Conservation (phyloP, 2,888 invertebrate species). For the Drosophila quinaria region DNA sequence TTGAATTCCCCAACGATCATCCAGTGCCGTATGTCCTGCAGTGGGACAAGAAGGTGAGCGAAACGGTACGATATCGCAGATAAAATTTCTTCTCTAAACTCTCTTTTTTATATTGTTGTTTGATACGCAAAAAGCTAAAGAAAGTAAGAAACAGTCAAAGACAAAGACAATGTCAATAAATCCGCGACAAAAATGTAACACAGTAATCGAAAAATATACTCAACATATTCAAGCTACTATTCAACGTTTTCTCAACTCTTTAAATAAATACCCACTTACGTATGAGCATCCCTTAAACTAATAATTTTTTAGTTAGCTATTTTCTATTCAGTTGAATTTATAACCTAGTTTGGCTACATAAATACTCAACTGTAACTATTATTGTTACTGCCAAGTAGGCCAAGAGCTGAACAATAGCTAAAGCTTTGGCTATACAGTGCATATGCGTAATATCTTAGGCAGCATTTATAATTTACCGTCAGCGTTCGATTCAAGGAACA, state of each 20-base stretch:
- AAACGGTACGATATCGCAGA: conserved; percentile 94
- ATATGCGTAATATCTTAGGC: conserved; percentile 48
- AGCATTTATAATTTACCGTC: conserved; percentile 29
- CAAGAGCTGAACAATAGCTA: conserved; percentile 20
- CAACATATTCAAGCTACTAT: conserved; percentile 42
- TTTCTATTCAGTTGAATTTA: conserved; percentile 23
- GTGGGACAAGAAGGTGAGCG: conserved; percentile 99
- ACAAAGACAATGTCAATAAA: conserved; percentile 44
- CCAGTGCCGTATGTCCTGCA: conserved; percentile 99
- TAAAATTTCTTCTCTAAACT: conserved; percentile 87
- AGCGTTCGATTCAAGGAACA: background rate
- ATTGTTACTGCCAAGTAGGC: conserved; percentile 21
- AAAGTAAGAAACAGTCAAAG: conserved; percentile 60
- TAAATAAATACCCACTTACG: conserved; percentile 56
- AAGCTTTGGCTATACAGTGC: conserved; percentile 41
- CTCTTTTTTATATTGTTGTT: conserved; percentile 86
- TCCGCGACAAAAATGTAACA: conserved; percentile 65
- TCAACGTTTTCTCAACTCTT: conserved; percentile 59
- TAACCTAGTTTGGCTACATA: conserved; percentile 19
- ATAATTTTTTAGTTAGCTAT: conserved; percentile 37
- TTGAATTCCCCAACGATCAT: conserved; percentile 98
- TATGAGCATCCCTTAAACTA: conserved; percentile 62
- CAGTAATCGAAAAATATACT: conserved; percentile 56
- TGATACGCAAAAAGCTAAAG: conserved; percentile 83
- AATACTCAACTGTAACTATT: conserved; percentile 9